Conservation (phyloP, 2,113 vertebrate genomes). For the Cottus gobio region DNA sequence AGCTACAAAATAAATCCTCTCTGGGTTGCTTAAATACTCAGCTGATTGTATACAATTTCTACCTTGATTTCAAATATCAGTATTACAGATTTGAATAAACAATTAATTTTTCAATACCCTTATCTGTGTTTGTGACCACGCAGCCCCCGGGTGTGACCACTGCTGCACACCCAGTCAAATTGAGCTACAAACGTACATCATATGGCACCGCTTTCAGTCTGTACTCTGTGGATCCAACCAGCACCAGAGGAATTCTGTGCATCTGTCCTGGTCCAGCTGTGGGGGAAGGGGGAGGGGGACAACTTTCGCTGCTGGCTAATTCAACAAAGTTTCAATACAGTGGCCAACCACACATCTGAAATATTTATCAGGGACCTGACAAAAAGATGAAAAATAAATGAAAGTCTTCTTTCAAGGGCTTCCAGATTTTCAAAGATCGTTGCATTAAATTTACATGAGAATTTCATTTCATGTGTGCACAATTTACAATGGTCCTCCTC, state of each 20-base stretch:
- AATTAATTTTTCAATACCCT: not conserved
- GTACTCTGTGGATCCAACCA: conserved; percentile 58
- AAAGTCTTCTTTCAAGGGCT: conserved; percentile 82
- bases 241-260: conserved; percentile 78
- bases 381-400: conserved; percentile 88
- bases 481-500: conserved; percentile 74
- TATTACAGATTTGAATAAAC: not conserved
- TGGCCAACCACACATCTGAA: conserved; percentile 80
- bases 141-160: conserved; percentile 25
- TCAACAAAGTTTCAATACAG: conserved; percentile 83
- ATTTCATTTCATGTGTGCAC: conserved; percentile 78
- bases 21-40: not conserved
- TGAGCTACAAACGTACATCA: conserved; percentile 59
- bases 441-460: conserved; percentile 85
- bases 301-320: conserved; percentile 81
- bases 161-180: conserved; percentile 41
- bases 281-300: conserved; percentile 50
- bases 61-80: not conserved
- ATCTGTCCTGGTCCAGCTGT: conserved; percentile 80
- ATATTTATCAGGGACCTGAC: conserved; percentile 85
- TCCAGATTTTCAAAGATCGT: conserved; percentile 85
- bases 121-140: conserved; percentile 28
- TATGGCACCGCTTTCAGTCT: conserved; percentile 59
- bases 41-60: not conserved
- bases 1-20: not conserved